Evolutionary conservation across 2,113 vertebrate species (phyloP).

Genomic region (Camarhynchus parvulus): DNA sequence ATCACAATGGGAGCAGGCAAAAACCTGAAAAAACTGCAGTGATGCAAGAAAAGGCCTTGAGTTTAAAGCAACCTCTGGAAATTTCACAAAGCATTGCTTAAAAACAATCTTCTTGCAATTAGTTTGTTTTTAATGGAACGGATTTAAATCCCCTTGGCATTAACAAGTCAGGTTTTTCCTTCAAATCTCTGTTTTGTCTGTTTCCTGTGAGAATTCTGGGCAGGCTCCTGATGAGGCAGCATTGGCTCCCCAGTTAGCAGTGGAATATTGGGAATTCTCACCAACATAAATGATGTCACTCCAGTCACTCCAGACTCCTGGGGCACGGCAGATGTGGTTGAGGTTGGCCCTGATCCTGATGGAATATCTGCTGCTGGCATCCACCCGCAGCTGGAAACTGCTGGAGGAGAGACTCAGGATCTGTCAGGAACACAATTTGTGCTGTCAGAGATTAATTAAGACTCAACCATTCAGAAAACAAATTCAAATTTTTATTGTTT

Average conservation of each 20-base stretch:
- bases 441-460: neutral
- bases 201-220: neutral
- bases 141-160: neutral
- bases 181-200: neutral
- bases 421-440: neutral
- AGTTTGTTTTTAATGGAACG: neutral
- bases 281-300: slow-evolving; percentile 36
- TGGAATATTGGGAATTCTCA: slow-evolving; percentile 12
- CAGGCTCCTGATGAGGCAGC: neutral
- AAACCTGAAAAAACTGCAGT: neutral
- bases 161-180: neutral
- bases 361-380: slow-evolving; percentile 30
- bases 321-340: neutral
- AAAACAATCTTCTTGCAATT: neutral
- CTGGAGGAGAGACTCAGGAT: neutral
- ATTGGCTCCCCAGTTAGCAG: neutral
- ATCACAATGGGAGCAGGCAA: neutral
- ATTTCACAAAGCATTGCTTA: neutral
- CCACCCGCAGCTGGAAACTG: neutral
- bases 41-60: neutral
- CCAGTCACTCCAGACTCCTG: slow-evolving; percentile 70
- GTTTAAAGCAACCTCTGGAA: neutral
- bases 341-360: slow-evolving; percentile 62
- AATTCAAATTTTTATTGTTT: neutral
- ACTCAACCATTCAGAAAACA: neutral